Evolutionary conservation across 2,888 invertebrate genomes (phyloP).

Genomic region (Drosophila peninsularis): DNA sequence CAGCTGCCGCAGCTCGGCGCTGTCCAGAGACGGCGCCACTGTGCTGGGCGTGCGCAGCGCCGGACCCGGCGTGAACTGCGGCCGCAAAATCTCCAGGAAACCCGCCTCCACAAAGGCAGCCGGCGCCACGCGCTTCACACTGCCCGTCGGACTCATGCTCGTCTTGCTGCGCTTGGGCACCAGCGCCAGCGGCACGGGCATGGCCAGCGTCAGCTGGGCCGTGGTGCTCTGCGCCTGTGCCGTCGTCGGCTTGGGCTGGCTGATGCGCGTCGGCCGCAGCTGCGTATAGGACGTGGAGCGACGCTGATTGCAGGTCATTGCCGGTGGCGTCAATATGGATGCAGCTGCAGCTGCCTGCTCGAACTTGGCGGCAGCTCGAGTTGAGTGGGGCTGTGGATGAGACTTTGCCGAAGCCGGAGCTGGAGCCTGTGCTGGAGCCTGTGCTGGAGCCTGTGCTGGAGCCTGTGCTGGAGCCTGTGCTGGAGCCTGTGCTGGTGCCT

Average conservation of each 20-base stretch:
- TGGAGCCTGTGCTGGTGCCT: not conserved
- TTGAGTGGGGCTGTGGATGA: not conserved
- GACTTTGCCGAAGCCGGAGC: not conserved
- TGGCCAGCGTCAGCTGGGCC: constrained; percentile 62
- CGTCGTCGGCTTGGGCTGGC: constrained; percentile 67
- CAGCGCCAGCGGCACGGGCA: constrained; percentile 67
- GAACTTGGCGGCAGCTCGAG: not conserved
- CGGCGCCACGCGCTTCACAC: constrained; percentile 86
- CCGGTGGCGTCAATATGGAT: constrained; percentile 44
- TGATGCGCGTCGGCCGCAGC: constrained; percentile 59
- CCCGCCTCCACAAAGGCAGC: constrained; percentile 95
- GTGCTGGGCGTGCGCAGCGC: constrained; percentile 88
- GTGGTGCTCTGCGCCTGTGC: constrained; percentile 67
- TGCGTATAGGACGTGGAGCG: constrained; percentile 84
- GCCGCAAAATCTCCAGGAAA: constrained; percentile 94
- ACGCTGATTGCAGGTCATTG: constrained; percentile 64
- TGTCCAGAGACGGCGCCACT: constrained; percentile 50
- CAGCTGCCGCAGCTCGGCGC: constrained; percentile 59
- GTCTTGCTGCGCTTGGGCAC: constrained; percentile 82
- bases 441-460: not conserved
- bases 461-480: not conserved
- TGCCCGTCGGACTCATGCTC: constrained; percentile 85
- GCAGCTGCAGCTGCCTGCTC: not conserved
- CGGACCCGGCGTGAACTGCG: constrained; percentile 94
- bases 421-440: not conserved